These are phyloP conservation scores for Diphyllodes magnificus DNA, from an alignment of 2,113 vertebrate species.

Conservation along the genomic window DNA sequence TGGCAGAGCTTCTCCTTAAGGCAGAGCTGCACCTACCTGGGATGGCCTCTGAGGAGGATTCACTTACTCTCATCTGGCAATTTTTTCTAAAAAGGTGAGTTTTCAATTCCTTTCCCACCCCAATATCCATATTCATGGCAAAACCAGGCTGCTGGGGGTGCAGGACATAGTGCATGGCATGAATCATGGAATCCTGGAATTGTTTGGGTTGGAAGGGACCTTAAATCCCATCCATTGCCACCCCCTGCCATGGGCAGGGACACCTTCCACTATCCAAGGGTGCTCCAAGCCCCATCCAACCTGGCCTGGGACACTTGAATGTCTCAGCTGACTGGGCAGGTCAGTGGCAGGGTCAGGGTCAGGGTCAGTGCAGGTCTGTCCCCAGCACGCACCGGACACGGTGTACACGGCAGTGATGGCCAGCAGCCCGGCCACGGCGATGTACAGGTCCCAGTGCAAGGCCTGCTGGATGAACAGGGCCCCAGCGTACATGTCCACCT, in stretches of 20 bases:
- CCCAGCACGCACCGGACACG: slow-evolving; percentile 76
- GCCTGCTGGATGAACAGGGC: slow-evolving; percentile 96
- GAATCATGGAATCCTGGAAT: accelerated
- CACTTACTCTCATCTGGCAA: neutral
- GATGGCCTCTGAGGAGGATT: neutral
- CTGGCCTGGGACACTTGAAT: neutral
- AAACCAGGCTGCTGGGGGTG: neutral
- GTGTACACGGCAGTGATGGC: slow-evolving; percentile 90
- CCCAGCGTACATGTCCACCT: slow-evolving; percentile 98
- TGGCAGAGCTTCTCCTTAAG: neutral
- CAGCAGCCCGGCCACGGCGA: slow-evolving; percentile 78
- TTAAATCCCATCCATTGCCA: neutral
- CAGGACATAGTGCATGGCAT: neutral
- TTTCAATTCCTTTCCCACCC: neutral
- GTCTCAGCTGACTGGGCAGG: neutral
- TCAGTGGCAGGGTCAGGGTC: neutral
- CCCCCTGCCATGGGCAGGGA: neutral
- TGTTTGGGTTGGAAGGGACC: neutral
- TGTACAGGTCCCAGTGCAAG: slow-evolving; percentile 88
- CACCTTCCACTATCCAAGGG: neutral
- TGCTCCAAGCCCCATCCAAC: neutral
- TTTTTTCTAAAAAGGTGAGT: neutral
- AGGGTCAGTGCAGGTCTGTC: neutral
- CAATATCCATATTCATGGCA: neutral
- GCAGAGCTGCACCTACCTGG: neutral